Evolutionary conservation across 2,797 vertebrate genomes (phyloP), one percentile per base, ranked within the genome.

Genomic region (Vespertilio murinus): DNA sequence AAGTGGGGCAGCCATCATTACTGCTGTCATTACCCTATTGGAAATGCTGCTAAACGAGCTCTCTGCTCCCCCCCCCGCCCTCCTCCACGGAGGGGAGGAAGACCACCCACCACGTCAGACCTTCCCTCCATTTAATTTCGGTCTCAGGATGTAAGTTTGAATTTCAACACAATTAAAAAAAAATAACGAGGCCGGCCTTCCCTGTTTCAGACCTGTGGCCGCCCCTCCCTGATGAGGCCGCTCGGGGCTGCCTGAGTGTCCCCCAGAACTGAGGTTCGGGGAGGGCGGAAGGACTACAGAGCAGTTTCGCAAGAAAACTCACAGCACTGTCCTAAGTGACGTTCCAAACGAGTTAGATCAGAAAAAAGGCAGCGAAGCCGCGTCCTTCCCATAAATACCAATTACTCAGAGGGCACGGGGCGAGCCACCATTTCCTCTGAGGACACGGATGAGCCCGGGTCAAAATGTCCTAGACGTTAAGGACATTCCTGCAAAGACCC

Each of bases 1-100:
- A 64, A 94, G 95, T 56, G 95, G 90, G 88, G 85, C 92, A 70
- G 95, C 95, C 67, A 75, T 93, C 92, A 89, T 90, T 52, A 70
- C n/a, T 69, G 96, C 96, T 96, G 94, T 96, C 95, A 83, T 88
- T 95, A 93, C 90, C 82, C 93, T 88, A 90, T 88, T 96, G 96
- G 94, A 93, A 92, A 85, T n/a, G 84, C 42, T 80, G 94, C 94
- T 95, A 67, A 96, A 93, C 9, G 49, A 30, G 8, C 85, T 82
- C 86, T 88, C 90, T 0, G n/a, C 93, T 91, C 92, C 64, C 47
- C 65, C 10, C 23, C 67, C 10, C 23, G 86, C 67, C 64, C 42
- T 87, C 87, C 78, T 80, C 70, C 52, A 4, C 33, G 65, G 33
- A 79, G 61, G 1, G 12, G 38, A n/a, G 0, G 95, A 94, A 59